Evolutionary conservation across 2,797 vertebrate species (phyloP), one percentile per base, ranked within the genome.

Genomic region (Bovichtus diacanthus): DNA sequence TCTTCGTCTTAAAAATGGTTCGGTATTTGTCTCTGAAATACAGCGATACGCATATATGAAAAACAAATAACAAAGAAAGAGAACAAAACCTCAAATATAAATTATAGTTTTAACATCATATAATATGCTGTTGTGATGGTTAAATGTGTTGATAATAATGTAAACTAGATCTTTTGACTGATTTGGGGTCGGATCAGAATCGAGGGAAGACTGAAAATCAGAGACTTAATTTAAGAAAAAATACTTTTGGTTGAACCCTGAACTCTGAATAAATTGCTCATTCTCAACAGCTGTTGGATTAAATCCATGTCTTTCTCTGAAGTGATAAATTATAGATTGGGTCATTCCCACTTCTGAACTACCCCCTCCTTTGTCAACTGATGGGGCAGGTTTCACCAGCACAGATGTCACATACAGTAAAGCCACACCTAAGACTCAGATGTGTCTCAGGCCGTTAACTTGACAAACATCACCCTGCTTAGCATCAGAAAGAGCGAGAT

Each of bases 341-440:
- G 2, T 31, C 2, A 62, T 59, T 49, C 53, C 23, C 18, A 36
- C 1, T 13, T 50, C 21, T 25, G 7, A 63, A 64, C 31, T 15
- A 27, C 2, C 41, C 25, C 12, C 6, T 43, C 19, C 6, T 58
- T 56, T 18, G 10, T 39, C 39, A 74, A 69, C 38, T 54, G 46
- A 64, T 65, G 6, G 58, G 61, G 74, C 72, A 54, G 80, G 83
- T 88, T 82, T 51, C 67, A 85, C 84, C 21, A n/a, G 76, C 70
- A 74, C 11, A 9, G 31, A 39, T 76, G 44, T 12, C 43, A 8
- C 41, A 31, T 53, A 49, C 58, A 64, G 54, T 43, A 4, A 10
- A 31, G 61, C 60, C 78, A 82, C 86, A 46, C 84, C 80, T 66
- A 6, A 25, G 39, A 13, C n/a, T 56, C 19, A 12, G 23, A 38